Base-by-base conservation (phyloP, 2,888 invertebrate species). In the Frankliniella intonsa region DNA sequence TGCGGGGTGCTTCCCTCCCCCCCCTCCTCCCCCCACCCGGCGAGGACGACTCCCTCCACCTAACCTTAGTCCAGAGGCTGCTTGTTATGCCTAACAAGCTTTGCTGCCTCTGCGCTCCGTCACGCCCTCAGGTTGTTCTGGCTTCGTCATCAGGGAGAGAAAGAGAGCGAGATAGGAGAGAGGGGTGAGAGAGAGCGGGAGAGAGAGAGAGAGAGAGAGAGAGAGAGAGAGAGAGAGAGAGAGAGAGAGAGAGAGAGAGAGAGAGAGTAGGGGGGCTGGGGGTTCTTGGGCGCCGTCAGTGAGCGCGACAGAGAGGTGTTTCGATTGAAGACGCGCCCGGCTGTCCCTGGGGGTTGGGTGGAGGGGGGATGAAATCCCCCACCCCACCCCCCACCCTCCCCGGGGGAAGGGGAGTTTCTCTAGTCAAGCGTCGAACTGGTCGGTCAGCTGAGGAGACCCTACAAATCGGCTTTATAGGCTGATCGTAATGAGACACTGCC, bases 71-170 rank as follows among this genome's bases (percentile, higher is more conserved):
- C 38, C 38, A 38, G 38, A 5, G 38, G 38, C 38, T 38, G 38
- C 62, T 62, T 62, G 62, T 62, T 62, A 62, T 62, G 62, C 62
- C 62, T 62, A 62, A 62, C 62, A 62, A 62, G 62, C 62, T 55
- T 62, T n/a, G 62, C 19, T 14, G 11, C 62, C 14, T 12, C 55
- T 55, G 55, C 55, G 55, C 14, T 62, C n/a, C 62, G 17, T 62
- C 62, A 62, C 62, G 62, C 62, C 62, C 62, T 17, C 62, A 17
- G 62, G 62, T n/a, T 62, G 7, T 17, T 38, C 38, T 38, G 38
- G 38, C 38, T 38, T 38, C 38, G 38, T 38, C 38, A 38, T 38
- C 38, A 38, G 9, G 14, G 17, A 17, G 14, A 55, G 55, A 17
- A 17, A 17, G 55, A 17, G 17, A 55, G 55, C 12, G 9, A 5